Evolutionary conservation across 1,140 invertebrate genomes (phyloP), one percentile per base, ranked within the genome.

Genomic region (Platyura marginata): DNA sequence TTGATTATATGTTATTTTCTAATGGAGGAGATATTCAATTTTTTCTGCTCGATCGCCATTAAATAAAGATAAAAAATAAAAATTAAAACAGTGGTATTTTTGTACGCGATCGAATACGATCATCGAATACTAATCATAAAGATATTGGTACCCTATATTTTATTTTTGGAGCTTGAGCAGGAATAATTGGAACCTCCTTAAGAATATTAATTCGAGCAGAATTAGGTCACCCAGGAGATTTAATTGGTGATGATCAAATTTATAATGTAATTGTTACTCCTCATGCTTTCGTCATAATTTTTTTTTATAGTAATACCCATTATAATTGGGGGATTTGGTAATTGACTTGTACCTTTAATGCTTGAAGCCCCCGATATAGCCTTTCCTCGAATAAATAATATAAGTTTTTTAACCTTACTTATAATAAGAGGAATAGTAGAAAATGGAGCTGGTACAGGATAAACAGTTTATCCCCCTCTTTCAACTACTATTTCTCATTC

Each of bases 211-310:
- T 81, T 67, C 76, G 76, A 46, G 56, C 69, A 49, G 75, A 81
- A 68, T 63, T 81, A 65, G 66, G 67, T 19, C 65, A 57, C 5
- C 68, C 71, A 0, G 71, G 70, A 22, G 57, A 52, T 36, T 62
- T 76, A 56, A 71, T 81, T 61, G 64, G 62, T 32, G 67, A 79
- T 67, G 70, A 75, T 54, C 70, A 79, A 67, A 68, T 77, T 59
- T 81, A 79, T 69, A 81, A 81, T 64, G 63, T 68, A 43, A 66
- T 81, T 59, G 69, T 82, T 16, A 83, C 78, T 9, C 64, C 67
- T 5, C 77, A 84, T 67, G 79, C 74, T 46, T 77, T 82, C 64
- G 55, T 81, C 49, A 82, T 81, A 71, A 78, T 81, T 74, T 83
- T 82, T n/a, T 63, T 80, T 81, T 67, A 76, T 80, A 65, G 73